These are phyloP conservation scores for Lycocerus yunnanus DNA, from an alignment of 2,888 invertebrate genomes.

Conservation along the genomic window DNA sequence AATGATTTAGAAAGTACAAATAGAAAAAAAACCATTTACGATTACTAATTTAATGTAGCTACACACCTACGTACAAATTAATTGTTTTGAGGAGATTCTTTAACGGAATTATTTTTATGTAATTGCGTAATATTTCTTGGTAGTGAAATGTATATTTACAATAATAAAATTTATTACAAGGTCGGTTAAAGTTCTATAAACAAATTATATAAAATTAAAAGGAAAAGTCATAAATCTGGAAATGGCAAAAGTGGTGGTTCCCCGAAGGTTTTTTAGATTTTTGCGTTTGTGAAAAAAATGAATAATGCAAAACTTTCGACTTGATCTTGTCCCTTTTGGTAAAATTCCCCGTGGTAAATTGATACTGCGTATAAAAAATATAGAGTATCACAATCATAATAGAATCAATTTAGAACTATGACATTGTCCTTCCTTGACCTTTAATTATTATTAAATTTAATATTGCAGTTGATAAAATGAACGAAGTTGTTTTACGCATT, in stretches of 20 bases:
- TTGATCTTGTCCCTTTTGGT: background rate
- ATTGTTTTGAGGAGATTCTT: background rate
- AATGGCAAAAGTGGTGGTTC: background rate
- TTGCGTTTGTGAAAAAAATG: too few relatives aligned
- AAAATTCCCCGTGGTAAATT: background rate
- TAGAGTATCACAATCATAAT: background rate
- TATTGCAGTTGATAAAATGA: background rate
- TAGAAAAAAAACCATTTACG: background rate
- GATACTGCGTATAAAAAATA: background rate
- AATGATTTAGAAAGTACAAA: background rate
- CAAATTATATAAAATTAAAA: background rate
- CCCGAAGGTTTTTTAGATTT: background rate
- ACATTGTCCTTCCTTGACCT: constrained; percentile 16
- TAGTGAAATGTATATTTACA: background rate
- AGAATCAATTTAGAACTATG: constrained; percentile 1
- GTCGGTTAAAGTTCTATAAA: background rate
- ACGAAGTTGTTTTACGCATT: constrained; percentile 1
- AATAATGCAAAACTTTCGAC: background rate
- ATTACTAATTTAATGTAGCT: background rate
- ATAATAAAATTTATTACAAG: background rate
- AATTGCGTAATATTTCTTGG: background rate
- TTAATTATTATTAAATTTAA: constrained; percentile 1
- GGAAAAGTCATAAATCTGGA: background rate
- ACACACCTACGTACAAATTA: background rate
- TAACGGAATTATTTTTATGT: background rate